Base-by-base conservation (phyloP, 2,888 invertebrate species). In the Lapara coniferarum region DNA sequence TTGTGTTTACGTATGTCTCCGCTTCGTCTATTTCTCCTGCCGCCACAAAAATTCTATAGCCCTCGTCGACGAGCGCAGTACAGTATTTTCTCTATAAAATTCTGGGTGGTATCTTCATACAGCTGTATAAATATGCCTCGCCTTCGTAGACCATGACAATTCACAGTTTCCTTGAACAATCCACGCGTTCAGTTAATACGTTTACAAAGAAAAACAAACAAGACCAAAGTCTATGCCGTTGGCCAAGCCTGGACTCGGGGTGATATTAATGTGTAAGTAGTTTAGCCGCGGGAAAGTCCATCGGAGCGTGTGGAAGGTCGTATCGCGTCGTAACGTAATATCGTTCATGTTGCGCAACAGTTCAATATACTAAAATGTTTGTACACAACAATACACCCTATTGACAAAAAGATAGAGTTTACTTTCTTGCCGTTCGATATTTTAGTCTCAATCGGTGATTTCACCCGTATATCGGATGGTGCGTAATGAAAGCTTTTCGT, bases 311-410 rank as follows among this genome's bases (percentile, higher is more conserved):
- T 73, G 82, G 84, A 88, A 90, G 90, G 88, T 88, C 87, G 88
- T 85, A 90, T 89, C 88, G 83, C 84, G 91, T 91, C 77, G 87
- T 86, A 88, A 89, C 82, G 80, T 82, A 84, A 92, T 90, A 90
- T 85, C 84, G 78, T 81, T 85, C 82, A 81, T 83, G 84, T 90
- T 91, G 86, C 84, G 83, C 88, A 91, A 90, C 86, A 84, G 81
- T 85, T 83, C 83, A 80, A 79, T 83, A 80, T 77, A 77, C 81
- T 79, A 77, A 73, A 76, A 77, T 14, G 10, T 13, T 5, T 37
- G 7, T 69, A 46, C 44, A 81, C 80, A 78, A 81, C 76, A 85
- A 82, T 82, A 71, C 70, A 82, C 87, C 79, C 75, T 86, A 82
- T 72, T 67, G 55, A 14, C 44, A 73, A 73, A 66, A 72, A 56